A percentile compares a stretch with the other conserved stretches of the same genome.
phyloP scores from a whole-genome alignment of 2,797 vertebrate genomes.

The Nannoperca australis region DNA sequence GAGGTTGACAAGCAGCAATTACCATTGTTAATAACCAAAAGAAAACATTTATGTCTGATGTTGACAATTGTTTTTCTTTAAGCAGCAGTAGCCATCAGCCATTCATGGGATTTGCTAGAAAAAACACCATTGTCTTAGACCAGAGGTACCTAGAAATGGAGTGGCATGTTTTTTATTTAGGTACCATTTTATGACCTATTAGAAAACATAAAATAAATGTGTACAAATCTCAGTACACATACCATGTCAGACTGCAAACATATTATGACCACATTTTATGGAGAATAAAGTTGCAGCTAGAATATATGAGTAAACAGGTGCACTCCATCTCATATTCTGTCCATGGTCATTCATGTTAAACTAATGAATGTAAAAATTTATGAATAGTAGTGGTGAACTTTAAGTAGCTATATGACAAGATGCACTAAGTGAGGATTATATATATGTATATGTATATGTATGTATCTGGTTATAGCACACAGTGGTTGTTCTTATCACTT shows the following conservation, averaged over 20 bases:
- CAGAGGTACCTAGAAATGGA: slow-evolving; percentile 83
- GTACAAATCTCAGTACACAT: slow-evolving; percentile 18
- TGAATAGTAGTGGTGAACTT: no score
- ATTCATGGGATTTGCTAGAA: slow-evolving; percentile 78
- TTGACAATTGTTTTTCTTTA: slow-evolving; percentile 74
- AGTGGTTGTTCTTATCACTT: neutral
- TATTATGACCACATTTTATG: no score
- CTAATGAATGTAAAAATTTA: no score
- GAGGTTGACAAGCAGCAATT: slow-evolving; percentile 86
- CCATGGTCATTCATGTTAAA: no score
- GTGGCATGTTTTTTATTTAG: slow-evolving; percentile 55
- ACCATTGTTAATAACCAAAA: slow-evolving; percentile 89
- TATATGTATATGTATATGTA: neutral
- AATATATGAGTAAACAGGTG: no score
- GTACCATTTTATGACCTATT: slow-evolving; percentile 40
- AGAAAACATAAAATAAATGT: slow-evolving; percentile 42
- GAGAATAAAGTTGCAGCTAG: no score
- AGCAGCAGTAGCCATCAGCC: slow-evolving; percentile 61
- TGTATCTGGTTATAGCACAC: neutral
- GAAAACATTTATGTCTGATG: slow-evolving; percentile 90
- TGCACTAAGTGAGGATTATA: no score
- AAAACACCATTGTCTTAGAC: slow-evolving; percentile 78
- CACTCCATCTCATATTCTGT: no score
- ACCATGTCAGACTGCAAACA: neutral
- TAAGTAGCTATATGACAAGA: no score